phyloP scores from a whole-genome alignment of 2,113 vertebrate species.

The Leuciscus idus region DNA sequence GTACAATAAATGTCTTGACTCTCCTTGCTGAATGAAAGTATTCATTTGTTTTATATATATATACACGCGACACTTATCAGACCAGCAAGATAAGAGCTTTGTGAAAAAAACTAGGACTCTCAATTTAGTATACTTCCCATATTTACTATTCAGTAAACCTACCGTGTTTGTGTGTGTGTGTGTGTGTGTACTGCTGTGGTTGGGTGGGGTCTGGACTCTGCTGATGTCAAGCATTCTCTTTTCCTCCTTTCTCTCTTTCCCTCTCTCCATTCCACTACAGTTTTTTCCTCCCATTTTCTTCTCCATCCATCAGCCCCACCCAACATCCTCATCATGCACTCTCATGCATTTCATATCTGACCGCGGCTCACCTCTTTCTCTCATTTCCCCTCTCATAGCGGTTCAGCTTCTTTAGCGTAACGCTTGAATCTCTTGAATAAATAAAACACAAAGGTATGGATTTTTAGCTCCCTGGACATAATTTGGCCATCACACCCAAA shows the following conservation, averaged over 20 bases:
- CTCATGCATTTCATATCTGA: not conserved
- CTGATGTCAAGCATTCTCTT: slow-evolving; percentile 34
- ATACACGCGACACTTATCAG: slow-evolving; percentile 1
- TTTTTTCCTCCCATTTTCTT: not conserved
- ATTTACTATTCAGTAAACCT: slow-evolving; percentile 9
- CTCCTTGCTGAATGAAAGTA: not conserved
- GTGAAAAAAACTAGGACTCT: not conserved
- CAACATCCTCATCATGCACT: not conserved
- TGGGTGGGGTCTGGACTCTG: slow-evolving; percentile 29
- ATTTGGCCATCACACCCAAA: not conserved
- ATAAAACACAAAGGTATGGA: not conserved
- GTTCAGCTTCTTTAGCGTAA: not conserved
- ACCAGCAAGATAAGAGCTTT: not conserved
- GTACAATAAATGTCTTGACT: not conserved
- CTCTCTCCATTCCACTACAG: not conserved
- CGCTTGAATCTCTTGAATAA: not conserved
- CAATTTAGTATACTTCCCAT: not conserved
- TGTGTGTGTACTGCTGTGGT: not conserved
- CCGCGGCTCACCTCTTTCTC: not conserved
- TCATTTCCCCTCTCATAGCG: not conserved
- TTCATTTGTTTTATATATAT: not conserved
- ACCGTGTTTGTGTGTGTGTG: not conserved
- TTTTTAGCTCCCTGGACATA: not conserved
- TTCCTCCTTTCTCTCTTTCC: not conserved
- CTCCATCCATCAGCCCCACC: slow-evolving; percentile 32